Percentiles rank a stretch among this genome's conserved stretches.
These are phyloP conservation scores for Myrmecophaga tridactyla DNA, from an alignment of 2,113 vertebrate genomes.

Conservation along the genomic window DNA sequence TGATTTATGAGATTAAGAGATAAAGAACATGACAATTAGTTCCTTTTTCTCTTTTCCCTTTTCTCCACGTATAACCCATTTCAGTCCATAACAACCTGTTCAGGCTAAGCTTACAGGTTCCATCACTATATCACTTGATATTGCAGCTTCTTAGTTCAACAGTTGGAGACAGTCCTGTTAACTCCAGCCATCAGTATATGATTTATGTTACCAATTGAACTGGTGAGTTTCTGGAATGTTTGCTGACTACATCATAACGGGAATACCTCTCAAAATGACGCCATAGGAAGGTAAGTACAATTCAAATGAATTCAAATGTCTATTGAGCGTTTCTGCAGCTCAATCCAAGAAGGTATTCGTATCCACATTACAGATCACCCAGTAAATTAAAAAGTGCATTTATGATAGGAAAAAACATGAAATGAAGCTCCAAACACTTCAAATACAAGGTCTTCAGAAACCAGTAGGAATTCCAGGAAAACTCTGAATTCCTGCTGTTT, in stretches of 20 bases:
- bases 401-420: not conserved
- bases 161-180: not conserved
- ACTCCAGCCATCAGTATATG: no score
- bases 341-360: not conserved
- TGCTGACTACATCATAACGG: not conserved
- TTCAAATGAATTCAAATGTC: not conserved
- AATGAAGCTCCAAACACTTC: not conserved
- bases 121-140: not conserved
- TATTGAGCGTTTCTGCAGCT: not conserved
- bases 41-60: not conserved
- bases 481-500: not conserved
- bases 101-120: not conserved
- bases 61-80: not conserved
- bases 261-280: not conserved
- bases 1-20: not conserved
- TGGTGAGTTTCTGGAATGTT: not conserved
- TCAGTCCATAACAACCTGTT: not conserved
- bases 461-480: not conserved
- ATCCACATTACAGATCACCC: not conserved
- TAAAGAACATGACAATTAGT: not conserved
- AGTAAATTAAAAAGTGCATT: conserved; percentile 16
- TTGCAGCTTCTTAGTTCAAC: not conserved
- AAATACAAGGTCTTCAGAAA: not conserved
- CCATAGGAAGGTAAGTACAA: not conserved
- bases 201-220: conserved; percentile 11